Evolutionary conservation across 2,113 vertebrate species (phyloP).

Genomic region (Catharus fuscescens): DNA sequence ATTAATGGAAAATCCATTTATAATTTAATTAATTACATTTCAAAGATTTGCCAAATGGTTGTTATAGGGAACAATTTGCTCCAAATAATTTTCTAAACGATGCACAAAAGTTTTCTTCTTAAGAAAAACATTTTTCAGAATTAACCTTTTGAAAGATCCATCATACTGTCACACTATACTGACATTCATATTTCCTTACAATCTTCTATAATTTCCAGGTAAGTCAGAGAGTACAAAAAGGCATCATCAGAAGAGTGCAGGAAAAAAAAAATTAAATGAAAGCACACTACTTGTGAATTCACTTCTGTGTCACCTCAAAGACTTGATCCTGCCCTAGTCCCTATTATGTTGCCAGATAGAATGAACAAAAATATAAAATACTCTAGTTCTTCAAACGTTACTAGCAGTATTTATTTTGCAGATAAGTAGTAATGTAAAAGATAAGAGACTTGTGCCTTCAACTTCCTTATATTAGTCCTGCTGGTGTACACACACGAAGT

Average conservation of each 20-base stretch:
- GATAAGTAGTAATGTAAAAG: background rate
- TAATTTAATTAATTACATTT: background rate
- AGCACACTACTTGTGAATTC: background rate
- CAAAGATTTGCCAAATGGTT: background rate
- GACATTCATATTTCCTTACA: background rate
- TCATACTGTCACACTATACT: background rate
- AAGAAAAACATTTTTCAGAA: background rate
- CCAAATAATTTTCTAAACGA: background rate
- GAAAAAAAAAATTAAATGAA: background rate
- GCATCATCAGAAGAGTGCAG: background rate
- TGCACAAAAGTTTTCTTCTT: background rate
- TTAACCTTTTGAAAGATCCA: background rate
- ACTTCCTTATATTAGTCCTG: background rate
- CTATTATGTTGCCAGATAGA: background rate
- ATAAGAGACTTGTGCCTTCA: background rate
- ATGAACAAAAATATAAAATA: background rate
- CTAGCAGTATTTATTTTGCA: background rate
- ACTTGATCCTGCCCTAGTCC: background rate
- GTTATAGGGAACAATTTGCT: background rate
- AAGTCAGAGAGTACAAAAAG: background rate
- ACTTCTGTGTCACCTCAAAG: background rate
- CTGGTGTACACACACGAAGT: rapidly evolving
- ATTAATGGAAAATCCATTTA: background rate
- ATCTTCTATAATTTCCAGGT: background rate
- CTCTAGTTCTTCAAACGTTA: background rate